Evolutionary conservation across 2,113 vertebrate species (phyloP).

Genomic region (Rana temporaria): DNA sequence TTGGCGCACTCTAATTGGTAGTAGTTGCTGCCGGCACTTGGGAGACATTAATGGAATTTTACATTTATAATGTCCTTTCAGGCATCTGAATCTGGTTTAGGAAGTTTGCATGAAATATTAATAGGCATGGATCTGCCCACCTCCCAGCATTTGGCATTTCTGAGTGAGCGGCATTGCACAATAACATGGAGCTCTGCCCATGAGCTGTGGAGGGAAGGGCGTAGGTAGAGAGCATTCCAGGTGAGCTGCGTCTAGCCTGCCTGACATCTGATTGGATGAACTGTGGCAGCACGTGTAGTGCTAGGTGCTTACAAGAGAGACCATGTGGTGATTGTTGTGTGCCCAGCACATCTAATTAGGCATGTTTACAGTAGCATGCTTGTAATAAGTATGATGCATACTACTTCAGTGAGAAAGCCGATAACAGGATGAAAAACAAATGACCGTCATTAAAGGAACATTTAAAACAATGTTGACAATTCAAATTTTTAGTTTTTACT

Average conservation of each 20-base stretch:
- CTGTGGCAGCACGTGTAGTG: slow-evolving; percentile 35
- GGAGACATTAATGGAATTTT: slow-evolving; percentile 7
- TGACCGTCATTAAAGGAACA: background rate
- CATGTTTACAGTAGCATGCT: slow-evolving; percentile 22
- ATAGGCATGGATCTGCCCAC: slow-evolving; percentile 13
- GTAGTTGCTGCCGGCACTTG: background rate
- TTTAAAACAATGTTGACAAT: background rate
- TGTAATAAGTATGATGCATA: background rate
- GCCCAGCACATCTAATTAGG: background rate
- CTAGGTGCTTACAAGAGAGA: slow-evolving; percentile 2
- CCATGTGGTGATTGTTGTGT: slow-evolving; percentile 44
- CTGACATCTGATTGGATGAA: slow-evolving; percentile 35
- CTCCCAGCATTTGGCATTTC: background rate
- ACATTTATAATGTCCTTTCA: background rate
- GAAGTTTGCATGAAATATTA: background rate
- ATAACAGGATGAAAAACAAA: background rate
- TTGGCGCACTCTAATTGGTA: background rate
- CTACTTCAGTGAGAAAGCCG: background rate
- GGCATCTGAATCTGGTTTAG: background rate
- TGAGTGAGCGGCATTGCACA: slow-evolving; percentile 12
- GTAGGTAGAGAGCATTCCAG: slow-evolving; percentile 42
- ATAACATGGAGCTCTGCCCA: slow-evolving; percentile 6
- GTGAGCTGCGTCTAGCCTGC: slow-evolving; percentile 12
- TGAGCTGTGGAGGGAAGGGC: slow-evolving; percentile 8
- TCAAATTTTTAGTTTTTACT: no score